These are phyloP conservation scores for Cataglyphis altisquamis DNA, from an alignment of 2,888 invertebrate genomes.

Conservation along the genomic window DNA sequence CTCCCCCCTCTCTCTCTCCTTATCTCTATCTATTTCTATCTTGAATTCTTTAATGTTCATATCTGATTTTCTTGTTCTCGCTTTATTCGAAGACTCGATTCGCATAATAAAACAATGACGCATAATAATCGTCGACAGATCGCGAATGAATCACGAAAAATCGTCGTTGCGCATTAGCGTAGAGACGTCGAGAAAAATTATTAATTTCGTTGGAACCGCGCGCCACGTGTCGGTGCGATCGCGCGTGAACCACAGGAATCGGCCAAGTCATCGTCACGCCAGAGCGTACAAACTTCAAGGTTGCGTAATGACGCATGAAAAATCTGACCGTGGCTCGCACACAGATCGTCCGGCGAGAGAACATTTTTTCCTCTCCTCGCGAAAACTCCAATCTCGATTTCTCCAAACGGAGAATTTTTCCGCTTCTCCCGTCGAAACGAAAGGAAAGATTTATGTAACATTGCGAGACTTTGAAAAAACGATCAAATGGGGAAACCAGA, in stretches of 20 bases:
- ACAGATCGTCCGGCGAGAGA: slow-evolving; percentile 57
- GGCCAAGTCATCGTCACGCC: slow-evolving; percentile 69
- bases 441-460: no score
- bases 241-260: slow-evolving; percentile 56
- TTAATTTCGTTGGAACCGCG: slow-evolving; percentile 65
- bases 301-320: slow-evolving; percentile 76
- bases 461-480: not conserved
- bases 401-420: no score
- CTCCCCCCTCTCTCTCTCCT: no score
- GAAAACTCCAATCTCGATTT: slow-evolving; percentile 60
- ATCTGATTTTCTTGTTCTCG: not conserved
- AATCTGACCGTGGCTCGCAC: slow-evolving; percentile 70
- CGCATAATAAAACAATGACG: not conserved
- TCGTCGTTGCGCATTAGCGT: slow-evolving; percentile 3
- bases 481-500: not conserved
- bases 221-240: slow-evolving; percentile 35
- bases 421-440: not conserved
- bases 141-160: slow-evolving; percentile 38
- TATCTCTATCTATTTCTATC: not conserved
- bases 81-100: not conserved
- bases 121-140: not conserved
- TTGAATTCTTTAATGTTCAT: not conserved
- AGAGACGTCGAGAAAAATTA: slow-evolving; percentile 50
- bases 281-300: slow-evolving; percentile 74
- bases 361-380: slow-evolving; percentile 51